Percentiles rank a stretch among this genome's conserved stretches.
These are phyloP conservation scores for Brachyptera putata DNA, from an alignment of 2,888 invertebrate genomes.

Conservation along the genomic window DNA sequence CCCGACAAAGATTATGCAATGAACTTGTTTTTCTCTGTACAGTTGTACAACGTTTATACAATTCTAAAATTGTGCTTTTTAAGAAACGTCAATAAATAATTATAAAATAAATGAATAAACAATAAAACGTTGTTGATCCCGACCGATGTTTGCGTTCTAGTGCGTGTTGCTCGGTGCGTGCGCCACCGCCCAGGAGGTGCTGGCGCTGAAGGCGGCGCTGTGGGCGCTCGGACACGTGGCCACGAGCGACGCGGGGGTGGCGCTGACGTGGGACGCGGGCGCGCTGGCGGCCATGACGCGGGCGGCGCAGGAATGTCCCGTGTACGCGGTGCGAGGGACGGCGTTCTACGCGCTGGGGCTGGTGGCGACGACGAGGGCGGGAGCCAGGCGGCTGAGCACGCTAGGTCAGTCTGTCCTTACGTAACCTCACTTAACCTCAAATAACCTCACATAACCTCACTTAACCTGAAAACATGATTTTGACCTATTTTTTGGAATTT, in stretches of 20 bases:
- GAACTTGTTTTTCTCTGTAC: too few relatives aligned
- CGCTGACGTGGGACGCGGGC: constrained; percentile 59
- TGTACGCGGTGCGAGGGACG: constrained; percentile 85
- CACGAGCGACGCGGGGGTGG: constrained; percentile 70
- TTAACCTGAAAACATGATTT: too few relatives aligned
- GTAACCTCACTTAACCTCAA: too few relatives aligned
- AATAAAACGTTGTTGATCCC: too few relatives aligned
- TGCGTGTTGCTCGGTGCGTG: too few relatives aligned
- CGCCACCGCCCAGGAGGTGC: constrained; percentile 58
- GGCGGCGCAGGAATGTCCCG: constrained; percentile 72
- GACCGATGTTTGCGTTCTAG: too few relatives aligned
- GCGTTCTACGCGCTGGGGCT: constrained; percentile 85
- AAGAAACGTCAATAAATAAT: too few relatives aligned
- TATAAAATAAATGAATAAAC: too few relatives aligned
- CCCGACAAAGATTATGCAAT: too few relatives aligned
- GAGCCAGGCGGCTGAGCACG: constrained; percentile 53
- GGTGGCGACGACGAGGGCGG: constrained; percentile 76
- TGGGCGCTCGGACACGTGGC: constrained; percentile 86
- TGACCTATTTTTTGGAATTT: neutral
- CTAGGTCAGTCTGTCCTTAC: constrained; percentile 31
- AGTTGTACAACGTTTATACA: too few relatives aligned
- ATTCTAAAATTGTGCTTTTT: too few relatives aligned
- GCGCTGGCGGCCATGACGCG: constrained; percentile 50
- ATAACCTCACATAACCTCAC: too few relatives aligned
- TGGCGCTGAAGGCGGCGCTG: constrained; percentile 79